These are phyloP conservation scores for Psophia crepitans DNA, from an alignment of 2,113 vertebrate species.

Conservation along the genomic window DNA sequence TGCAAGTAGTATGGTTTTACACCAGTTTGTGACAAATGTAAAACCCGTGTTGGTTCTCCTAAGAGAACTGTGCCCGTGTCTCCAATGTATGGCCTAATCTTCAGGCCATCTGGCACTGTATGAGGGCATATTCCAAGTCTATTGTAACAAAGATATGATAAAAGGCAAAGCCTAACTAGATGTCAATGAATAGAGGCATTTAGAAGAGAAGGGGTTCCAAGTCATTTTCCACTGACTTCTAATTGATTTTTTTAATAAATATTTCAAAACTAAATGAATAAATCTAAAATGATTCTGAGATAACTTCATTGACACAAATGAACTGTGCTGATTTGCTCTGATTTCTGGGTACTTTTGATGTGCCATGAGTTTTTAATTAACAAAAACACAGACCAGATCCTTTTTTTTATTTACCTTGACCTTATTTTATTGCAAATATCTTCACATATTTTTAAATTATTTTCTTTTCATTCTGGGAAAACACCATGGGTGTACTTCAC, in stretches of 20 bases:
- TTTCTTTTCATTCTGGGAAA: neutral
- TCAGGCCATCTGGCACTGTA: neutral
- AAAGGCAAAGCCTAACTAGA: neutral
- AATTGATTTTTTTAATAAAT: neutral
- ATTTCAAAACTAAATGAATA: neutral
- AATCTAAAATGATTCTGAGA: neutral
- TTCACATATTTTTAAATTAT: neutral
- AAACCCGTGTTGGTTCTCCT: neutral
- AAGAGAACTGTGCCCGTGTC: neutral
- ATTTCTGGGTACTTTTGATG: neutral
- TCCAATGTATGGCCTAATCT: neutral
- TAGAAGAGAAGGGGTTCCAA: neutral
- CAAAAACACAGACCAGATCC: rapidly evolving
- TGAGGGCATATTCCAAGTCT: neutral
- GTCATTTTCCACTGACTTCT: neutral
- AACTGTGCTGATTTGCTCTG: neutral
- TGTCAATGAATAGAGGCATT: neutral
- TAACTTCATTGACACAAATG: neutral
- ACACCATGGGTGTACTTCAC: neutral
- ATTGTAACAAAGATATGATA: neutral
- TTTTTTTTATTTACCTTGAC: neutral
- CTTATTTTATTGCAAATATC: neutral
- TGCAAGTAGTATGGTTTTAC: neutral
- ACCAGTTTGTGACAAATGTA: neutral
- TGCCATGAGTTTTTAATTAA: neutral